phyloP scores from a whole-genome alignment of 2,888 invertebrate genomes.

The Cerastoderma edule region DNA sequence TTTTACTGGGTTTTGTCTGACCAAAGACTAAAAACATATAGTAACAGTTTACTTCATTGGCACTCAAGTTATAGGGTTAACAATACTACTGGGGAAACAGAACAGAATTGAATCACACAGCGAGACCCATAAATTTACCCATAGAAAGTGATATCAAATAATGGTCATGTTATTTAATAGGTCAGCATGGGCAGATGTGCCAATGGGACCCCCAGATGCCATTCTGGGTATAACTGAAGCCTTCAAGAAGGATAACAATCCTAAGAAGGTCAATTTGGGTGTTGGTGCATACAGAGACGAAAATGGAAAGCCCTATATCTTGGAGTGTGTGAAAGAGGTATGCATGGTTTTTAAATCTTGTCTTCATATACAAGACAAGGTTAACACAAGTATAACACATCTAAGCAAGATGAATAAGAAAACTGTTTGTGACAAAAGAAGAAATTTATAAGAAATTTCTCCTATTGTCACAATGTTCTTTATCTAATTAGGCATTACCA shows the following conservation, averaged over 20 bases:
- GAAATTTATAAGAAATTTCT: neutral
- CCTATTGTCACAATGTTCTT: neutral
- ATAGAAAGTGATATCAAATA: neutral
- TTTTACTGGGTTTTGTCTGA: too few species aligned
- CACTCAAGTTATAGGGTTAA: too few species aligned
- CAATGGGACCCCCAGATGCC: conserved; percentile 98
- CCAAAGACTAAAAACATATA: too few species aligned
- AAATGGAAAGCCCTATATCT: conserved; percentile 96
- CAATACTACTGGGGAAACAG: too few species aligned
- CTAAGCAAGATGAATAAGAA: too few species aligned
- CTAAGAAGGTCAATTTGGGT: conserved; percentile 98
- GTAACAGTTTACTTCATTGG: too few species aligned
- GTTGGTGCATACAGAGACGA: conserved; percentile 97
- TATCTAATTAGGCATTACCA: too few species aligned
- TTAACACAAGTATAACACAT: too few species aligned
- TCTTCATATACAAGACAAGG: neutral
- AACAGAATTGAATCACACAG: too few species aligned
- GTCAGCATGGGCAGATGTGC: conserved; percentile 87
- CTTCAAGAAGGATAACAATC: conserved; percentile 93
- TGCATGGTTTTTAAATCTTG: neutral
- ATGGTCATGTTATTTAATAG: conserved; percentile 49
- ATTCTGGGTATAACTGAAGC: conserved; percentile 99
- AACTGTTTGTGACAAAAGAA: neutral
- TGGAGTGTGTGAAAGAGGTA: conserved; percentile 90
- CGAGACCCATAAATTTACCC: neutral